A percentile compares a stretch with the other conserved stretches of the same genome.
Evolutionary conservation across 2,797 vertebrate species (phyloP).

Genomic region (Novumbra hubbsi): DNA sequence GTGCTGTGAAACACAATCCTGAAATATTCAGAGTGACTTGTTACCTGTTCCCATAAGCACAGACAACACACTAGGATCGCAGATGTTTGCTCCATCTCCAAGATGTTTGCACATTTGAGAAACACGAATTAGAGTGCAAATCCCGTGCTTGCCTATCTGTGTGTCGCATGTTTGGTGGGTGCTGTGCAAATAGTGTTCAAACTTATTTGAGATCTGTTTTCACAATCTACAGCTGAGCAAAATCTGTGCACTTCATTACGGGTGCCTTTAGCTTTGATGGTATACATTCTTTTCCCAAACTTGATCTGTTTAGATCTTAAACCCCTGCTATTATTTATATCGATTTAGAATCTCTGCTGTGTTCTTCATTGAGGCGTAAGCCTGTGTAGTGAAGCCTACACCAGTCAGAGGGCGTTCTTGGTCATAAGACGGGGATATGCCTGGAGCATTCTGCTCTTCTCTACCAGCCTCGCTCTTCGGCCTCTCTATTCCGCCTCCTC

Average conservation of each 20-base stretch:
- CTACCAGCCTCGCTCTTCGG: constrained; percentile 26
- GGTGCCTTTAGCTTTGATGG: background rate
- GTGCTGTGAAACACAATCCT: background rate
- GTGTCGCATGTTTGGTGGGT: too few relatives aligned
- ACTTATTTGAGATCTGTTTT: constrained; percentile 11
- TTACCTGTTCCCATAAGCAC: background rate
- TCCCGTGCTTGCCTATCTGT: too few relatives aligned
- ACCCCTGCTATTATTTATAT: constrained; percentile 15
- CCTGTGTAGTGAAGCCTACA: constrained; percentile 14
- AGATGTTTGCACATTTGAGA: background rate
- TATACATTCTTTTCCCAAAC: constrained; percentile 12
- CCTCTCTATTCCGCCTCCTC: constrained; percentile 36
- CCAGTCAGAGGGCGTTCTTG: constrained; percentile 11
- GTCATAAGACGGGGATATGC: constrained; percentile 33
- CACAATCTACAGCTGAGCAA: background rate
- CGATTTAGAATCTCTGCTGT: constrained; percentile 15
- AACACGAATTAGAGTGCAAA: background rate
- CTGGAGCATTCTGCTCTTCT: constrained; percentile 39
- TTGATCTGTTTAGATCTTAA: constrained; percentile 7
- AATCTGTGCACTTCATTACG: background rate
- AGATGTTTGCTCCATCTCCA: background rate
- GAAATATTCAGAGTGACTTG: background rate
- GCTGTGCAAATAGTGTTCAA: background rate
- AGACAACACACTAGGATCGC: background rate
- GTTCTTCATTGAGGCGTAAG: constrained; percentile 13